Evolutionary conservation across 37 sponge, comb jelly and placozoan species (phyloP).

Genomic region (Beroe forskalii): DNA sequence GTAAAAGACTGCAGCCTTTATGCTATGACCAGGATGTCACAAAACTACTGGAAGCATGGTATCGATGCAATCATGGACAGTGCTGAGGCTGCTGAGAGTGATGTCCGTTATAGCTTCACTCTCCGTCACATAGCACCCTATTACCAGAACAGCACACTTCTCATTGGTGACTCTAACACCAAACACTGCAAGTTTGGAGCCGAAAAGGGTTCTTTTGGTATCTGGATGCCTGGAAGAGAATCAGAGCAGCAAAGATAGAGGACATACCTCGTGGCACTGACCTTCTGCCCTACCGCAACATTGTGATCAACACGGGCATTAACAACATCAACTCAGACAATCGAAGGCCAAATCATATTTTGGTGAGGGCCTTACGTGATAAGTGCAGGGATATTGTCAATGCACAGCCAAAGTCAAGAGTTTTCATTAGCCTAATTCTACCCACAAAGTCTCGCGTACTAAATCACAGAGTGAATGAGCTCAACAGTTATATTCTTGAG

Average conservation of each 20-base stretch:
- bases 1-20: neutral
- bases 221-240: neutral
- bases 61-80: neutral
- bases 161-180: neutral
- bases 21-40: neutral
- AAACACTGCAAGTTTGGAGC: neutral
- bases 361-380: neutral
- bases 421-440: neutral
- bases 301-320: neutral
- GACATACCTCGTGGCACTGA: neutral
- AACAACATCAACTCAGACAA: neutral
- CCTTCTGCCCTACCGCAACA: neutral
- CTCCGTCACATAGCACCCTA: neutral
- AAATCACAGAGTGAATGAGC: neutral
- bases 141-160: neutral
- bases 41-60: neutral
- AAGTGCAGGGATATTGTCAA: neutral
- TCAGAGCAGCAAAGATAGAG: neutral
- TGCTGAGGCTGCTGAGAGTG: neutral
- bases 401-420: neutral
- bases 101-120: neutral
- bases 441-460: neutral
- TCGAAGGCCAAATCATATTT: neutral
- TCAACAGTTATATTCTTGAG: neutral
- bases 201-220: neutral